Conservation (phyloP, 2,797 vertebrate genomes). For the Falco columbarius region DNA sequence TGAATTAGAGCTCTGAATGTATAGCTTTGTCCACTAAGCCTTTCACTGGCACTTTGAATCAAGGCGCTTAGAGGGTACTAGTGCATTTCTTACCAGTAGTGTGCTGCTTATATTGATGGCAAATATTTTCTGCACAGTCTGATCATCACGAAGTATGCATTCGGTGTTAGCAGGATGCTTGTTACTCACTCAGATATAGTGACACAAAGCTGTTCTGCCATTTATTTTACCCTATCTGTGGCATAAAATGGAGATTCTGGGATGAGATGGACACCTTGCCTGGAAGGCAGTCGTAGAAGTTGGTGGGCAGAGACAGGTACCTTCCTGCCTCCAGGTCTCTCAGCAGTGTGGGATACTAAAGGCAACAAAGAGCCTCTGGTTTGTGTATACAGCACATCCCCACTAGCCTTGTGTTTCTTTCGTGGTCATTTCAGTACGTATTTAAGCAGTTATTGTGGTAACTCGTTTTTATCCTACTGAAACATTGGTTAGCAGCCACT, state of each 20-base stretch:
- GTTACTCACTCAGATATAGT: not conserved
- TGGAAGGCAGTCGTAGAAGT: not conserved
- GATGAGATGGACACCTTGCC: not conserved
- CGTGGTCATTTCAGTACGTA: not conserved
- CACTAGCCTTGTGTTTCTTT: not conserved
- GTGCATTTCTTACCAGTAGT: not conserved
- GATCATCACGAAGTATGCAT: not conserved
- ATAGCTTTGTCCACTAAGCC: not conserved
- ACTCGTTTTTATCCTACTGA: not conserved
- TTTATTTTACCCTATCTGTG: not conserved
- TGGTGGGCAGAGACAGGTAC: not conserved
- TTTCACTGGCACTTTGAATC: not conserved
- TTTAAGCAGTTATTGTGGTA: not conserved
- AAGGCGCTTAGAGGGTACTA: not conserved
- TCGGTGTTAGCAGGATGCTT: not conserved
- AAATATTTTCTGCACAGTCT: not conserved
- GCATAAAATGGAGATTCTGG: not conserved
- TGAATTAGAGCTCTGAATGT: conserved; percentile 12
- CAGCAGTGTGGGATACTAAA: not conserved
- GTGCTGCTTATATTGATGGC: not conserved
- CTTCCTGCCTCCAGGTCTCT: not conserved
- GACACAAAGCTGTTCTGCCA: not conserved
- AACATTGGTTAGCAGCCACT: not conserved
- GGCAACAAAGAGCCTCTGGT: not conserved
- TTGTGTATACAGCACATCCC: not conserved